phyloP scores from a whole-genome alignment of 2,797 vertebrate genomes.

The Chaenodraco wilsoni region DNA sequence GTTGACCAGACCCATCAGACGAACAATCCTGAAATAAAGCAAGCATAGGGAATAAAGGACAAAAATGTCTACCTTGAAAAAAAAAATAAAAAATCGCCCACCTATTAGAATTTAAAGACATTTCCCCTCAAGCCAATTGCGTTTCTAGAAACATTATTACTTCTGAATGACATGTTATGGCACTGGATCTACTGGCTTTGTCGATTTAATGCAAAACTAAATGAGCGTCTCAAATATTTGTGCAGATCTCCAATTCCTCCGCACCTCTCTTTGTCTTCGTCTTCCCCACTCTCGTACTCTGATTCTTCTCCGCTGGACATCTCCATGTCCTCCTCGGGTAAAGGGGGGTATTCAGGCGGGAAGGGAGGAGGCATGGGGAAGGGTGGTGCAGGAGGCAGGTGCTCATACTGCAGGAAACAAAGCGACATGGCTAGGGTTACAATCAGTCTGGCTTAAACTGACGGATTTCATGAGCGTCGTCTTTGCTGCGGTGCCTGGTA shows the following conservation, averaged over 20 bases:
- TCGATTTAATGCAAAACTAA: not conserved
- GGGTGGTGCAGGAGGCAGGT: constrained; percentile 80
- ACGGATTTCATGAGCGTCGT: not conserved
- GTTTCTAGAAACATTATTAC: constrained; percentile 4
- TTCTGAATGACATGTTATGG: constrained; percentile 13
- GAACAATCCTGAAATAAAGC: constrained; percentile 85
- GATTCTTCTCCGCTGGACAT: constrained; percentile 90
- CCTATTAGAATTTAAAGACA: constrained; percentile 16
- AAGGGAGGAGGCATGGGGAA: constrained; percentile 89
- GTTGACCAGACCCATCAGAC: constrained; percentile 93
- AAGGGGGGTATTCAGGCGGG: constrained; percentile 90
- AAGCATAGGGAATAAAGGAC: constrained; percentile 28
- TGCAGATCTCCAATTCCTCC: not conserved
- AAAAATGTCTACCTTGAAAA: constrained; percentile 3
- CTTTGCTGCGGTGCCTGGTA: not conserved
- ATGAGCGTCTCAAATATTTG: not conserved
- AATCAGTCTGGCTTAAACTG: not conserved
- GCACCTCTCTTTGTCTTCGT: constrained; percentile 94
- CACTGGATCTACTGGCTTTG: not conserved
- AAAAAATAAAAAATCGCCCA: not conserved
- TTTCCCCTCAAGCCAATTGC: constrained; percentile 10
- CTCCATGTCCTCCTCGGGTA: constrained; percentile 89
- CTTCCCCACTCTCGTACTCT: constrained; percentile 94
- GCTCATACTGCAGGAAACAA: constrained; percentile 84
- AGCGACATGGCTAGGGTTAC: not conserved